Base-by-base conservation (phyloP, 1,140 invertebrate species). In the Kradibia gibbosae region DNA sequence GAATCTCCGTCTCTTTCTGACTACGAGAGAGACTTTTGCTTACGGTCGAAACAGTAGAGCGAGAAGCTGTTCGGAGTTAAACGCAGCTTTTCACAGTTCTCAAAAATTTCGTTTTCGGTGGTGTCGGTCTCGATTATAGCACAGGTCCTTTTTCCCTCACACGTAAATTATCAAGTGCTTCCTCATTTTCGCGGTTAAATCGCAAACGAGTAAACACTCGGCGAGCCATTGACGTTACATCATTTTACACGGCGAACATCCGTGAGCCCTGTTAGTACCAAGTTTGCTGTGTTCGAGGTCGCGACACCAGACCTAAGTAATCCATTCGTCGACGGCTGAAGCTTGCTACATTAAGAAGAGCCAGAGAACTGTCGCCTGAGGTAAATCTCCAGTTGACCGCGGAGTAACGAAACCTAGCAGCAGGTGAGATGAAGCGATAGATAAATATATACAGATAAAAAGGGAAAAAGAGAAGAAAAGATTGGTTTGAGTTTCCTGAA, bases 121-220 rank as follows among this genome's bases (percentile, higher is more conserved):
- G n/a, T 45, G 42, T 57, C 34, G 36, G n/a, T 55, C 28, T 22
- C 67, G 22, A 70, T 42, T 25, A 45, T 36, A n/a, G 25, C 67
- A 8, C 39, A 22, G 67, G n/a, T n/a, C 36, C 42, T n/a, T n/a
- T n/a, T n/a, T n/a, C n/a, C n/a, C n/a, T n/a, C 55, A 48, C 25
- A 74, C 71, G 75, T 62, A 72, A 83, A 80, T 55, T 70, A 50
- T 57, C 39, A 78, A 62, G 77, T 82, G 45, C 65, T 65, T 2
- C 60, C 53, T 1, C 60, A 5, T 5, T 1, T 17, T 20, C 13
- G 31, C 60, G 60, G 31, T 17, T 22, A 22, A 62, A 5, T 62
- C 1, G 17, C 36, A 17, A 17, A 48, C 7, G 45, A 48, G 45
- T 10, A 17, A 17, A 48, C 45, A 48, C 5, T 13, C 13, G 42